Evolutionary conservation across 1,140 invertebrate genomes (phyloP).

Genomic region (Notospermus geniculatus): DNA sequence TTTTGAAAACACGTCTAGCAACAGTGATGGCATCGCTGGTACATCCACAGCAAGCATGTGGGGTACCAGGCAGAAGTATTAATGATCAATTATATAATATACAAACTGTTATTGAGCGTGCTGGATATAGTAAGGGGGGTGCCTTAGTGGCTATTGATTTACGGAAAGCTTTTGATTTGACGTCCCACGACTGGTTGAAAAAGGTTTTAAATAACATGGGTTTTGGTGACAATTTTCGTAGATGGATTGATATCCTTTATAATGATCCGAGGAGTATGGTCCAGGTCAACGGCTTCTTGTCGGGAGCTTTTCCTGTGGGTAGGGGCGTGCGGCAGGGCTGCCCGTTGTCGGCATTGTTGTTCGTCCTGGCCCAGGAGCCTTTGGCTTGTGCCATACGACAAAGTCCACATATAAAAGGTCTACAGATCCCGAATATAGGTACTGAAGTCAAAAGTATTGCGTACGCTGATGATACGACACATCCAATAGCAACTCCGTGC

Average conservation of each 20-base stretch:
- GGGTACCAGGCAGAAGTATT: neutral
- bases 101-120: neutral
- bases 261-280: neutral
- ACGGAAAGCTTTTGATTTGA: neutral
- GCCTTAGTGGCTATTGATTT: slow-evolving; percentile 1
- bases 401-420: neutral
- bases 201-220: neutral
- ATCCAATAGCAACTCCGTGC: neutral
- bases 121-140: neutral
- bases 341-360: neutral
- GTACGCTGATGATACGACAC: neutral
- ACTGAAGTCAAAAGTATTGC: neutral
- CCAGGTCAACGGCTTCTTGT: neutral
- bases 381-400: neutral
- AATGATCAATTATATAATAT: neutral
- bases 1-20: neutral
- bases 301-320: neutral
- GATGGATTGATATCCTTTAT: slow-evolving; percentile 1
- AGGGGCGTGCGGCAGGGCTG: neutral
- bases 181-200: neutral
- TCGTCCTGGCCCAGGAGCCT: neutral
- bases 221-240: neutral
- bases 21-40: neutral
- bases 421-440: neutral
- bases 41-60: slow-evolving; percentile 4